A percentile compares a stretch with the other conserved stretches of the same genome.
Evolutionary conservation across 1,140 invertebrate genomes (phyloP).

Genomic region (Drosophila ohnishii): DNA sequence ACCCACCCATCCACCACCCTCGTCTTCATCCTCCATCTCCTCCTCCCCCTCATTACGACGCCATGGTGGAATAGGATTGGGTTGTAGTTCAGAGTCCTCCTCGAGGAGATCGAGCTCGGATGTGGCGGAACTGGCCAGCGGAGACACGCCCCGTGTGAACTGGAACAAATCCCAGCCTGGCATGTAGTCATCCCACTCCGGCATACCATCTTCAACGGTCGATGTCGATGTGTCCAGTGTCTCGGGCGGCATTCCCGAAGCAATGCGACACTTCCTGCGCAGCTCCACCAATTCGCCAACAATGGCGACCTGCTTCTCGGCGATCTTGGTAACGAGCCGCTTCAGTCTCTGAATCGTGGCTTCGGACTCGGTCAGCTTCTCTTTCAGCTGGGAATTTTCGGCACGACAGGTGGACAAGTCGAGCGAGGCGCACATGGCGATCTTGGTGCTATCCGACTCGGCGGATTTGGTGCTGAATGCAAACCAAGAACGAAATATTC

Average conservation of each 20-base stretch:
- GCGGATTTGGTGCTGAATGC: slow-evolving; percentile 18
- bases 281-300: slow-evolving; percentile 50
- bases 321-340: slow-evolving; percentile 52
- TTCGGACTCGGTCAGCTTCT: slow-evolving; percentile 55
- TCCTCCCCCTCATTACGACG: not conserved
- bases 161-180: not conserved
- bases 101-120: not conserved
- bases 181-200: slow-evolving; percentile 13
- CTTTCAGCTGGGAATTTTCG: slow-evolving; percentile 64
- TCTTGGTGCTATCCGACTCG: slow-evolving; percentile 55
- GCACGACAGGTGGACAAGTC: slow-evolving; percentile 54
- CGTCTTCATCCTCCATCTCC: not conserved
- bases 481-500: not conserved
- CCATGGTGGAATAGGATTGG: not conserved
- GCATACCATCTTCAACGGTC: not conserved
- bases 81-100: not conserved
- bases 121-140: not conserved
- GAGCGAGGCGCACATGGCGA: slow-evolving; percentile 43
- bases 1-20: too few species aligned
- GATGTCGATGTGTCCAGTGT: not conserved
- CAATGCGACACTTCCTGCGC: slow-evolving; percentile 23
- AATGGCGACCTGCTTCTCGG: slow-evolving; percentile 59
- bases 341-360: slow-evolving; percentile 53
- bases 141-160: not conserved
- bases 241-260: not conserved